Conservation (phyloP, 30 jellyfish, hydroid and myxozoan species). For the Aurelia aurita complex sp. Pacific region DNA sequence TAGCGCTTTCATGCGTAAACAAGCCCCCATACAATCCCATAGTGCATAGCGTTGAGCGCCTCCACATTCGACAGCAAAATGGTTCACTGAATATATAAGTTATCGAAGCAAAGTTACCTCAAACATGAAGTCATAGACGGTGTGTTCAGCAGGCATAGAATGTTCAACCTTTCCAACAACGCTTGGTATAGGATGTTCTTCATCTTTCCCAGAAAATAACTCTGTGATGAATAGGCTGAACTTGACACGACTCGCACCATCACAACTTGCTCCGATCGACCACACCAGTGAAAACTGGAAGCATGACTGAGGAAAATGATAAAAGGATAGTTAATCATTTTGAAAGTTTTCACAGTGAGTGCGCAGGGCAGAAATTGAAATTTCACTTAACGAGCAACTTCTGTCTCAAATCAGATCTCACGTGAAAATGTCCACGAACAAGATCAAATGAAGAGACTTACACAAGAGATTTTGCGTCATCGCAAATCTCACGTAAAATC, state of each 20-base stretch:
- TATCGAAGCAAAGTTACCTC: constrained; percentile 50
- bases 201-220: constrained; percentile 85
- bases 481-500: no score
- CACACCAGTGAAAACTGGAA: constrained; percentile 88
- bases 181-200: constrained; percentile 87
- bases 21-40: no score
- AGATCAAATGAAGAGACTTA: no score
- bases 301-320: constrained; percentile 67
- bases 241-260: constrained; percentile 81
- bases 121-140: constrained; percentile 95
- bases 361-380: no score
- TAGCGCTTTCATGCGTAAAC: no score
- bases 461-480: no score
- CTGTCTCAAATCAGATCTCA: no score
- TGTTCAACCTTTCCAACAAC: constrained; percentile 86
- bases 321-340: not conserved
- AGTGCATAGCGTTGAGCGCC: no score
- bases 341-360: not conserved
- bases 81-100: no score
- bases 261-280: constrained; percentile 98
- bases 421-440: no score
- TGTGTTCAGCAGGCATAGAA: constrained; percentile 88
- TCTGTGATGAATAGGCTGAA: constrained; percentile 79
- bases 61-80: no score
- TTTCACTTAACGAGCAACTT: no score